Evolutionary conservation across 2,888 invertebrate species (phyloP).

Genomic region (Stomorhina lunata): DNA sequence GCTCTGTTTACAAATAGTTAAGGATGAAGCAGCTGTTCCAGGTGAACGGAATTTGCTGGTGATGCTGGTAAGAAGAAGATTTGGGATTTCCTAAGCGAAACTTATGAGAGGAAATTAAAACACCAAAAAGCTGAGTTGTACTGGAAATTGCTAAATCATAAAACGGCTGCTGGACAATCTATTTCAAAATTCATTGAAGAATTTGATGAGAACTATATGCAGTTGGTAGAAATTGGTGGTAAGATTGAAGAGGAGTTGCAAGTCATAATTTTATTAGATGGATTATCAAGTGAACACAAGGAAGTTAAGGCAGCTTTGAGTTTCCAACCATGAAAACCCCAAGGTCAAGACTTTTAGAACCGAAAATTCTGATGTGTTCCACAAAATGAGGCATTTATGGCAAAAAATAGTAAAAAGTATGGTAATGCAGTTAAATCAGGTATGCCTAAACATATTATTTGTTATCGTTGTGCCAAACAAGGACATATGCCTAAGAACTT

Average conservation of each 20-base stretch:
- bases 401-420: not conserved
- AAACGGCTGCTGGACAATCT: not conserved
- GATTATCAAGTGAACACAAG: not conserved
- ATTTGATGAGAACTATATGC: not conserved
- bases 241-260: not conserved
- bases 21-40: not conserved
- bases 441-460: not conserved
- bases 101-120: not conserved
- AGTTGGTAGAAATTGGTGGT: not conserved
- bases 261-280: not conserved
- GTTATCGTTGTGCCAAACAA: not conserved
- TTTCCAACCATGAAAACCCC: not conserved
- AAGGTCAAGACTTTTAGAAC: not conserved
- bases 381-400: not conserved
- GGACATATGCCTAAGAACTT: not conserved
- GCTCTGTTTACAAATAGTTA: not conserved
- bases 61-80: not conserved
- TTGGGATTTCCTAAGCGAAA: not conserved
- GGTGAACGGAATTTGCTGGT: conserved; percentile 2
- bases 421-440: not conserved
- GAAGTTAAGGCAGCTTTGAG: conserved; percentile 8
- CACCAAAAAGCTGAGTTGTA: not conserved
- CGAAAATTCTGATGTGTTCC: not conserved
- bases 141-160: not conserved
- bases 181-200: conserved; percentile 4